Base-by-base conservation (phyloP, 2,888 invertebrate species). In the Helobdella robusta region DNA sequence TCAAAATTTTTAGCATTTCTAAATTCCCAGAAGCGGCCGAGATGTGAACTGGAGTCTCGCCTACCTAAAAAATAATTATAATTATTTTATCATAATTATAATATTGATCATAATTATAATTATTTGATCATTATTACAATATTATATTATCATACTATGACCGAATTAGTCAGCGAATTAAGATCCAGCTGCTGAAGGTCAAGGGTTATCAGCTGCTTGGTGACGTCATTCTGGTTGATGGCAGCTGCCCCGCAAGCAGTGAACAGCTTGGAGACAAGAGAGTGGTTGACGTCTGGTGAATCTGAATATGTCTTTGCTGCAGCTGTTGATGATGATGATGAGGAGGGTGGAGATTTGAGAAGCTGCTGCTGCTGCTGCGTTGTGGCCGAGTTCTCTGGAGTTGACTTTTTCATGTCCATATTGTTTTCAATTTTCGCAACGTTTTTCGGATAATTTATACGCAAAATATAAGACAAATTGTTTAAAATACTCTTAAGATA, bases 1-100 rank as follows among this genome's bases (percentile, higher is more conserved):
- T 85, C 15, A 66, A 61, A 40, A 61, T 61, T 32, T 48, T 44
- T 20, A 66, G 50, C 18, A 61, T 62, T 30, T 66, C 61, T 0
- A 48, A 52, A 62, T 66, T 66, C 23, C 66, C 66, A 11, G 32
- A 11, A 30, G 61, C 62, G 25, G 61, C 61, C 15, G 66, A 60
- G 25, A 66, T 11, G 25, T 61, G 66, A 18, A 61, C 30, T 11
- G 61, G 66, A 28, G 56, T 36, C 54, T 60, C 35, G 11, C 66
- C 66, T 54, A 15, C 23, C 63, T 63, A 54, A n/a, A 40, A 40
- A n/a, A n/a, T n/a, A n/a, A n/a, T n/a, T 40, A 40, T 11, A 40
- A 40, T 11, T 40, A 40, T 40, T 40, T 15, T 15, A n/a, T 40
- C 11, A 15, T 40, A 15, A 15, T 40, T 15, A 40, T 40, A 40